Conservation (phyloP, 2,113 vertebrate genomes). For the Mirounga angustirostris region DNA sequence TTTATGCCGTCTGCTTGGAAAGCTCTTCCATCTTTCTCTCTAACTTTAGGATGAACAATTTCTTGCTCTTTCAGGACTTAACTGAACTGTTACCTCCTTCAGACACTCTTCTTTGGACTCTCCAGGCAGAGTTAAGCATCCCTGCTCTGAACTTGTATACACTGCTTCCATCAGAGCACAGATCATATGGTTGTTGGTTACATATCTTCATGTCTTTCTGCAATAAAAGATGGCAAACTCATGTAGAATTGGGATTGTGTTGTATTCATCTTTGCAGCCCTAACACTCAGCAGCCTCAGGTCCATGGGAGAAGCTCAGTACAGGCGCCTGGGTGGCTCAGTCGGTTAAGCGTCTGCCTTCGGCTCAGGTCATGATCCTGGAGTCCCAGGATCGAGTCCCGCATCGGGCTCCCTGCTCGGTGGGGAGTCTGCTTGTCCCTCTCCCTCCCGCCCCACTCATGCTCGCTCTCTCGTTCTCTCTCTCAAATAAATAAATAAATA, state of each 20-base stretch:
- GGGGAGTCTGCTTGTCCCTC: not conserved
- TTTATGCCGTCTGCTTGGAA: slow-evolving; percentile 35
- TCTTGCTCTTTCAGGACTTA: not conserved
- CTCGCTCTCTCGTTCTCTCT: not conserved
- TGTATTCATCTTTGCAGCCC: not conserved
- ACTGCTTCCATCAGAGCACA: not conserved
- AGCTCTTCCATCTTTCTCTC: not conserved
- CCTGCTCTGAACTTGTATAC: not conserved
- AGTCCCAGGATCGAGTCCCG: not conserved
- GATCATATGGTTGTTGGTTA: not conserved
- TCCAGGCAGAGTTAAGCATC: not conserved
- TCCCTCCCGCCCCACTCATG: not conserved
- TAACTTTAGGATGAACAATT: not conserved
- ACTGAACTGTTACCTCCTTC: not conserved
- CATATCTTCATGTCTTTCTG: not conserved
- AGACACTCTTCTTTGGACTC: not conserved
- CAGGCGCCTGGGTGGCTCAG: no score
- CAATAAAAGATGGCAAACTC: not conserved
- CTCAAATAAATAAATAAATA: not conserved
- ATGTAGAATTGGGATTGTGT: not conserved
- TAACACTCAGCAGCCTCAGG: not conserved
- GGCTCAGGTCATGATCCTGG: not conserved
- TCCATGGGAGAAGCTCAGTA: not conserved
- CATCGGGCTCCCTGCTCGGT: not conserved
- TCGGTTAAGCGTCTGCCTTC: no score